Evolutionary conservation across 2,113 vertebrate species (phyloP).

Genomic region (Rhea americana): DNA sequence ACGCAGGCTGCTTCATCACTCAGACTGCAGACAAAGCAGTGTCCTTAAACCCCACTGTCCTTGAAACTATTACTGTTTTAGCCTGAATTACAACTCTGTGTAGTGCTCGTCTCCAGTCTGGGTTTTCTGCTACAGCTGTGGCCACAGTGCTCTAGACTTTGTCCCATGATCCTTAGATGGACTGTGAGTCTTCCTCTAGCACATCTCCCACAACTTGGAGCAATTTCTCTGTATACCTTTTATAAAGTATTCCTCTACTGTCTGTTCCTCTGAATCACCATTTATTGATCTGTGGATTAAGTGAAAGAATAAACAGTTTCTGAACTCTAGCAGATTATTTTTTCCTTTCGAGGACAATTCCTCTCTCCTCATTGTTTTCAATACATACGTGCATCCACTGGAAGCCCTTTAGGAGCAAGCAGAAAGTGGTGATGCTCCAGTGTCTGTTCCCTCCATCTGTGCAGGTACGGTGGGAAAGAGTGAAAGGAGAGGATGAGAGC

Average conservation of each 20-base stretch:
- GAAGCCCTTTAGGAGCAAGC: fast-evolving
- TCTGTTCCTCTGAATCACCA: fast-evolving
- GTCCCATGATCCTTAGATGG: background rate
- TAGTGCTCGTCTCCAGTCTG: background rate
- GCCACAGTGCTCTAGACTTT: background rate
- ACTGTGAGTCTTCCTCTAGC: background rate
- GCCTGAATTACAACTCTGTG: background rate
- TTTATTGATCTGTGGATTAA: background rate
- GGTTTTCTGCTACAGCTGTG: background rate
- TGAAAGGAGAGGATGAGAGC: background rate
- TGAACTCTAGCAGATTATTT: background rate
- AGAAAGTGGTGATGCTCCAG: fast-evolving
- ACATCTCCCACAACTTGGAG: background rate
- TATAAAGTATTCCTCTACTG: background rate
- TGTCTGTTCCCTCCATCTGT: fast-evolving
- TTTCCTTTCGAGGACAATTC: background rate
- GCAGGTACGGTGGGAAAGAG: fast-evolving
- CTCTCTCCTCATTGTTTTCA: background rate
- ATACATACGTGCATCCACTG: fast-evolving
- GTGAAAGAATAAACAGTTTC: background rate
- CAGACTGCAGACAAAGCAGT: fast-evolving
- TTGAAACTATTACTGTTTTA: background rate
- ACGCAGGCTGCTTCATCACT: background rate
- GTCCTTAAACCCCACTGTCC: too few relatives aligned
- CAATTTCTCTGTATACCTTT: background rate